Conservation (phyloP, 1,140 invertebrate genomes). For the Drosophila lacteicornis region DNA sequence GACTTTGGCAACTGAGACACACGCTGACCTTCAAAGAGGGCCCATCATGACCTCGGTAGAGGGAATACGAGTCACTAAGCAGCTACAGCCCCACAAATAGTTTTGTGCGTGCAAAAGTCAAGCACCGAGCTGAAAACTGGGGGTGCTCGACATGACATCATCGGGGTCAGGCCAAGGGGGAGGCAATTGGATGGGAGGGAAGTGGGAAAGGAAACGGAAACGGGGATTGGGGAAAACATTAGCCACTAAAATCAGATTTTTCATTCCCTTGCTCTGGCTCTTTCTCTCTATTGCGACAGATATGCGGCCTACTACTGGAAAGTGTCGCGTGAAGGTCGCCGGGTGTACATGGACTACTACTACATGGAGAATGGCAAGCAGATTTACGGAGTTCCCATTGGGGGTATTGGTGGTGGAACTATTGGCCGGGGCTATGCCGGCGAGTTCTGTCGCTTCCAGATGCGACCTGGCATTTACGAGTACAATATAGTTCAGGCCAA, state of each 20-base stretch:
- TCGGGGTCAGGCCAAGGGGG: conserved; percentile 47
- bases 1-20: conserved; percentile 41
- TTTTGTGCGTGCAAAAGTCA: conserved; percentile 30
- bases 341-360: conserved; percentile 90
- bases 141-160: conserved; percentile 57
- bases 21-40: conserved; percentile 30
- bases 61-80: conserved; percentile 29
- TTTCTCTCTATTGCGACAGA: conserved; percentile 85
- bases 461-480: conserved; percentile 94
- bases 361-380: conserved; percentile 88
- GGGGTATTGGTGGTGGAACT: conserved; percentile 95
- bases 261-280: conserved; percentile 28
- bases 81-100: conserved; percentile 41
- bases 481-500: conserved; percentile 93
- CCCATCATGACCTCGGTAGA: conserved; percentile 1
- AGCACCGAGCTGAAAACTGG: conserved; percentile 7
- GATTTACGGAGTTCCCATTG: conserved; percentile 95
- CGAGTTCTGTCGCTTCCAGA: conserved; percentile 96
- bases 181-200: conserved; percentile 22
- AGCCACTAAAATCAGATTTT: conserved; percentile 32
- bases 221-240: conserved; percentile 18
- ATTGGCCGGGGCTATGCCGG: conserved; percentile 96
- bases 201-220: conserved; percentile 11
- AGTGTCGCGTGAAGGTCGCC: conserved; percentile 86
- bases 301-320: conserved; percentile 89